Base-by-base conservation (phyloP, 2,113 vertebrate genomes). In the Collichthys lucidus region DNA sequence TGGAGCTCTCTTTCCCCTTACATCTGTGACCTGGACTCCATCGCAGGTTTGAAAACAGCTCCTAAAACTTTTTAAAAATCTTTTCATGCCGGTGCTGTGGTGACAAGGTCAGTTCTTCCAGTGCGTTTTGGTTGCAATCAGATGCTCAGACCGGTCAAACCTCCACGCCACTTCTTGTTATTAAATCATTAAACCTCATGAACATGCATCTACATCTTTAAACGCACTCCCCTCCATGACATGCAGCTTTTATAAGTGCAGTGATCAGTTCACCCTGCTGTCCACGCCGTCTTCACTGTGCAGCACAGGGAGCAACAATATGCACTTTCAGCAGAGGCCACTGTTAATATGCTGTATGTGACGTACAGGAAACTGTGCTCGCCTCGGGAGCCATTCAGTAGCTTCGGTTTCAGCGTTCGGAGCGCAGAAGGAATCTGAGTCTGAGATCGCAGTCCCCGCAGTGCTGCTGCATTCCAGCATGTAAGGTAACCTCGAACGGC, bases 341-440 rank as follows among this genome's bases (percentile, higher is more conserved):
- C 46, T 61, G 0, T 40, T 75, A 72, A 64, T 66, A 64, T 3
- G 40, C 24, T 26, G n/a, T 47, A 53, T 67, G 66, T 22, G 4
- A 19, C 8, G 31, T 24, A 1, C 80, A 86, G 84, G 88, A 91
- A 87, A 78, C 70, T 82, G 19, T 14, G 73, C 73, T 84, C 75
- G 16, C 50, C 40, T 7, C 3, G 22, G 0, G 79, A 20, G 62
- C 50, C 11, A 14, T 47, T 26, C 4, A 0, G 8, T 4, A 46
- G 61, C 16, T 74, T 72, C 5, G 29, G 75, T 74, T 77, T 80
- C 77, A 80, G 73, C 11, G 3, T 40, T 10, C 22, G 44, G 46
- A 42, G 0, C 1, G n/a, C 14, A 42, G 40, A 42, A 63, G 64
- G 59, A 73, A 83, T 75, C 0, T 2, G 24, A 69, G 67, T 62